phyloP scores from a whole-genome alignment of 2,797 vertebrate genomes.

The Centropyge bicolor region DNA sequence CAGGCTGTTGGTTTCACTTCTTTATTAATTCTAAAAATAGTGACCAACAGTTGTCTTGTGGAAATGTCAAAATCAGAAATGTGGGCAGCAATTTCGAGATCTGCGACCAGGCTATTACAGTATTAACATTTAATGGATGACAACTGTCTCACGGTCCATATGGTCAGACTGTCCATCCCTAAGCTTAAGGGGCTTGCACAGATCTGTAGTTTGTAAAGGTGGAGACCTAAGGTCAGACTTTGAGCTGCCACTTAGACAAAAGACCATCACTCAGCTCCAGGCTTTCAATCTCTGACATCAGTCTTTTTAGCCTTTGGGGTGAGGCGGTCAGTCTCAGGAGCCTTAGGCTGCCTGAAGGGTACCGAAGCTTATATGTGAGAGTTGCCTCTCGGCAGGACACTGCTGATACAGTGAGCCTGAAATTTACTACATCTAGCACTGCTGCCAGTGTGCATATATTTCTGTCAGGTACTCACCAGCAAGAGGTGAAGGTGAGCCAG shows the following conservation, averaged over 20 bases:
- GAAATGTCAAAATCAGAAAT: slow-evolving; percentile 6
- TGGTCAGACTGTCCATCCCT: not conserved
- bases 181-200: not conserved
- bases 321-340: slow-evolving; percentile 24
- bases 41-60: not conserved
- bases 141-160: not conserved
- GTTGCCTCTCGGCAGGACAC: slow-evolving; percentile 14
- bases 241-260: slow-evolving; percentile 11
- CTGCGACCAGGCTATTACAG: not conserved
- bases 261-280: not conserved
- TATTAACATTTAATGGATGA: not conserved
- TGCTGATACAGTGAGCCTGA: slow-evolving; percentile 21
- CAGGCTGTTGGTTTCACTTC: not conserved
- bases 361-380: slow-evolving; percentile 1
- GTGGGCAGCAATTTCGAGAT: not conserved
- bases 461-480: slow-evolving; percentile 33
- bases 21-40: not conserved
- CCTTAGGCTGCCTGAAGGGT: slow-evolving; percentile 30
- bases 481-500: slow-evolving; percentile 25
- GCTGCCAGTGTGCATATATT: slow-evolving; percentile 41
- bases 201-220: slow-evolving; percentile 7
- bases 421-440: slow-evolving; percentile 31
- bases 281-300: slow-evolving; percentile 24
- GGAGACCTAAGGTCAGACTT: slow-evolving; percentile 14
- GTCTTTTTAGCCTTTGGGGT: slow-evolving; percentile 29